Conservation (phyloP, 1,140 invertebrate genomes). For the Cotesia typhae region DNA sequence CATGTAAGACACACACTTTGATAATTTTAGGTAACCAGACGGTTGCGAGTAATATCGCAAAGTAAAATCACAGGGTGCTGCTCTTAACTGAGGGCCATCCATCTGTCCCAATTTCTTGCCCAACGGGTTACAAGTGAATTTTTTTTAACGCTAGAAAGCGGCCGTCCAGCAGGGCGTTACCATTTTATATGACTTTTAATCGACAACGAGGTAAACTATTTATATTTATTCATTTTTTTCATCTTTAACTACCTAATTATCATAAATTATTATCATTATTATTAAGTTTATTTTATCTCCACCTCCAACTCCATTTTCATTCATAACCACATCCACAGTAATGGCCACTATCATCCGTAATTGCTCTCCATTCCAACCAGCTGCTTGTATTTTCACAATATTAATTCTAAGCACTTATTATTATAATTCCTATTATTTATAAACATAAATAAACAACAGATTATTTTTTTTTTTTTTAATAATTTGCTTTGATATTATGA, state of each 20-base stretch:
- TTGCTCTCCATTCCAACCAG: too few species aligned
- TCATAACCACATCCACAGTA: too few species aligned
- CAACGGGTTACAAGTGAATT: constrained; percentile 52
- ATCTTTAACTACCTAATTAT: too few species aligned
- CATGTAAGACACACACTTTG: background rate
- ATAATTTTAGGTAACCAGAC: constrained; percentile 26
- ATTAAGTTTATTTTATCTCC: background rate
- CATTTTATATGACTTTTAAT: constrained; percentile 87
- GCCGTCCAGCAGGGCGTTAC: constrained; percentile 82
- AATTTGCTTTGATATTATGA: too few species aligned
- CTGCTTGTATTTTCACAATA: too few species aligned
- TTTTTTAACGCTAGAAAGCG: constrained; percentile 63
- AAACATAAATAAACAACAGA: too few species aligned
- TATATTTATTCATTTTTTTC: background rate
- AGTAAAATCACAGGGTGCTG: constrained; percentile 43
- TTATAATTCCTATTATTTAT: too few species aligned
- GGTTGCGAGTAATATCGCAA: constrained; percentile 27
- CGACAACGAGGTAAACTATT: constrained; percentile 73
- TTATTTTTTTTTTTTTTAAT: too few species aligned
- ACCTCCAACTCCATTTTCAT: background rate
- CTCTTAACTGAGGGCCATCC: constrained; percentile 49
- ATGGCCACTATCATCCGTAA: too few species aligned
- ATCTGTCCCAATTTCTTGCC: constrained; percentile 54
- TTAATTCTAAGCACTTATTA: too few species aligned
- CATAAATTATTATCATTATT: too few species aligned